Evolutionary conservation across 2,888 invertebrate species (phyloP), one percentile per base, ranked within the genome.

Genomic region (Piscicola geometra): DNA sequence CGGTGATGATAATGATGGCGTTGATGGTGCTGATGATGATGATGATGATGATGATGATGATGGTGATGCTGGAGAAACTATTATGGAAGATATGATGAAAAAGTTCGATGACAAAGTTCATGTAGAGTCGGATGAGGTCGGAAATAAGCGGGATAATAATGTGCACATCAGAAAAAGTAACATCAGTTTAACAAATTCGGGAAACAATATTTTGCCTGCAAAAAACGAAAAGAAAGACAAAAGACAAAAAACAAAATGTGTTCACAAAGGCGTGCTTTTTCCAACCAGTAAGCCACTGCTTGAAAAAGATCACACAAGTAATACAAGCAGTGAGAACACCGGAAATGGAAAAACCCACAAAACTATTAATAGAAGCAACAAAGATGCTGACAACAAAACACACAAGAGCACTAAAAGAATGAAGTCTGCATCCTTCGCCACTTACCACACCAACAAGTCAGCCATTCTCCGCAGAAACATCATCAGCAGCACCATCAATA

Each of bases 391-490:
- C n/a, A 56, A 56, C n/a, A 56, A 56, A 5, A 56, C 9, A 15
- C 5, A 41, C 9, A 41, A 41, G 15, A 41, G 41, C 15, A n/a
- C 3, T 21, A 56, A 56, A 21, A 56, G 60, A 21, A 56, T 56
- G n/a, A 56, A 56, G 60, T 56, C 60, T 3, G 60, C 12, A 9
- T 25, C n/a, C n/a, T 21, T 25, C 5, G n/a, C n/a, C n/a, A 56
- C 60, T 25, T 56, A 56, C 60, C 21, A 56, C 60, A 56, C 60
- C 21, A 56, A 56, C 60, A 56, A 56, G n/a, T 56, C 60, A 5
- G 60, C 60, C 25, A 56, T 56, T 5, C 25, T 56, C 3, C 9
- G 60, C 3, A 56, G n/a, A 56, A 56, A 56, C n/a, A 3, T 56
- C 3, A 56, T 56, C 21, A 56, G 5, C 25, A 56, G 25, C 60